Evolutionary conservation across 2,888 invertebrate genomes (phyloP), one percentile per base, ranked within the genome.

Genomic region (Plagodis dolabraria): DNA sequence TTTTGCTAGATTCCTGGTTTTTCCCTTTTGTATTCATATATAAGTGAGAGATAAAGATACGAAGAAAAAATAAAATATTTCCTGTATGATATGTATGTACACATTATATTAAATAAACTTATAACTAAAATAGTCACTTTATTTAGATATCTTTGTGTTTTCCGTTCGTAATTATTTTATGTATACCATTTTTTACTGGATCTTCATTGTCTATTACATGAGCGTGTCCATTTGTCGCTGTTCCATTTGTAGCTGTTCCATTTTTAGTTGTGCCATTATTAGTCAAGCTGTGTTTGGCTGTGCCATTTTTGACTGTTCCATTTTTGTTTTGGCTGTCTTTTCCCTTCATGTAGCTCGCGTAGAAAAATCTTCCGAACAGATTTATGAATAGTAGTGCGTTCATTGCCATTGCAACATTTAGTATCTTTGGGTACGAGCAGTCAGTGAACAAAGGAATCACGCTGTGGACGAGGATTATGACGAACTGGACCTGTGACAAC

Each of bases 401-500:
- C 0, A 5, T 0, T 36, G 5, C 2, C 33, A 56, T 35, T 6
- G 47, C 0, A 10, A 61, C 0, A 43, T 44, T 40, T 1, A 42
- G 0, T 0, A n/a, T 0, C 49, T 53, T 57, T 5, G 60, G 60
- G 42, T 53, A 61, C 12, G 44, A 2, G 45, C 60, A 61, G 10
- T 52, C 53, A 33, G 6, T 61, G 42, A 61, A 53, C 35, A 61
- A 6, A 5, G 44, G n/a, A 33, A 52, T 61, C n/a, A 36, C 5
- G 22, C 35, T 56, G 46, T 61, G 60, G n/a, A 56, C 10, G 5
- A 57, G 10, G 7, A 61, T 9, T 9, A 61, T 12, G 6, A 57
- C 36, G 34, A 61, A 61, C 43, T 61, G 60, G 33, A 12, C 46
- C 60, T 61, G 60, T 5, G 47, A 59, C 12, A 57, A 51, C 33